Evolutionary conservation across 2,888 invertebrate species (phyloP).

Genomic region (Drosophila incognita): DNA sequence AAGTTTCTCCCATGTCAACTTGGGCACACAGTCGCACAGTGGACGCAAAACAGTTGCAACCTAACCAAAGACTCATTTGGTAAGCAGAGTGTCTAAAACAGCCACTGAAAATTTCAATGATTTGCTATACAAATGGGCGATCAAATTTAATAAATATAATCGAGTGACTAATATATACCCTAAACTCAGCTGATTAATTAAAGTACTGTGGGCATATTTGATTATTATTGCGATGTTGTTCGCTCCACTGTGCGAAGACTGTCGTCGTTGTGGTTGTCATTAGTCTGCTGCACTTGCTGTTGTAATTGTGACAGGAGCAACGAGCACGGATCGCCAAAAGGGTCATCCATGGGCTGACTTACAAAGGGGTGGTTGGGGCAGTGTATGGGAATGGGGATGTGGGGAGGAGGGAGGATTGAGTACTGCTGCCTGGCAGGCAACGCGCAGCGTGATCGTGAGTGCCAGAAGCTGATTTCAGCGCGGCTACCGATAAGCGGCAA

Average conservation of each 20-base stretch:
- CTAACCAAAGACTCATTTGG: background rate
- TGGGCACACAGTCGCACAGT: slow-evolving; percentile 44
- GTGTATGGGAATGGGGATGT: background rate
- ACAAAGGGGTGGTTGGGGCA: slow-evolving; percentile 7
- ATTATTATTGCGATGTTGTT: background rate
- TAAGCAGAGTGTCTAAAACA: background rate
- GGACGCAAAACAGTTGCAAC: background rate
- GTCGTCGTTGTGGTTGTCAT: slow-evolving; percentile 70
- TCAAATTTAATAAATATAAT: background rate
- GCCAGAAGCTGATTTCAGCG: slow-evolving; percentile 82
- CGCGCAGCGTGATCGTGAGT: slow-evolving; percentile 77
- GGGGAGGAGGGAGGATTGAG: background rate
- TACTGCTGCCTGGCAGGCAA: slow-evolving; percentile 22
- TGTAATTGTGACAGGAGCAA: slow-evolving; percentile 82
- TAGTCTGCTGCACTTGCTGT: slow-evolving; percentile 78
- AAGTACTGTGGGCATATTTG: background rate
- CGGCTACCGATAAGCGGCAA: slow-evolving; percentile 82
- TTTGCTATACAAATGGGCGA: background rate
- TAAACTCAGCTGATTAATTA: background rate
- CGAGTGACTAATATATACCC: background rate
- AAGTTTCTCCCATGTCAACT: slow-evolving; percentile 74
- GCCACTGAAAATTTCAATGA: background rate
- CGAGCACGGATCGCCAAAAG: slow-evolving; percentile 76
- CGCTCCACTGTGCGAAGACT: slow-evolving; percentile 49
- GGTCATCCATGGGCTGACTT: slow-evolving; percentile 44